Percentiles rank a stretch among this genome's conserved stretches.
phyloP scores from a whole-genome alignment of 2,888 invertebrate species.

The Amphiduros pacificus region DNA sequence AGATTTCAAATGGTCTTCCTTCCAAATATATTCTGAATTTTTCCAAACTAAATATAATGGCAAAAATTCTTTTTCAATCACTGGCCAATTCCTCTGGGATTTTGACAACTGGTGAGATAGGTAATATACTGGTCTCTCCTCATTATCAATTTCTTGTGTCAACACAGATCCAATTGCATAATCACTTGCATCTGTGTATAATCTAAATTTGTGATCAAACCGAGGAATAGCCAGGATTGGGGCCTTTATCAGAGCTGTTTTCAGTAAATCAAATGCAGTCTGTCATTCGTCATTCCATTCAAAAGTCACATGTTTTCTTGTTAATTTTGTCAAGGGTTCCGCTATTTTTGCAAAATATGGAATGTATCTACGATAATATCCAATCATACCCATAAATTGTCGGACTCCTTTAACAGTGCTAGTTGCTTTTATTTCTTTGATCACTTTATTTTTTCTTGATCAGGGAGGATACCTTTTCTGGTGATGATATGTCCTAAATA shows the following conservation, averaged over 20 bases:
- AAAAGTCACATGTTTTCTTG: constrained; percentile 1
- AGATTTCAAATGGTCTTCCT: neutral
- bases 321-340: neutral
- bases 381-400: neutral
- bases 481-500: neutral
- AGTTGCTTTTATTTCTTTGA: neutral
- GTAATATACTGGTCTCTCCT: neutral
- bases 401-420: neutral
- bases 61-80: neutral
- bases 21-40: neutral
- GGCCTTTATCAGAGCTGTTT: neutral
- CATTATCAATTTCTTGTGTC: neutral
- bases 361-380: neutral
- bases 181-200: neutral
- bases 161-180: neutral
- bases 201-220: neutral
- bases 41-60: neutral
- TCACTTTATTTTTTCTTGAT: neutral
- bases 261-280: constrained; percentile 1
- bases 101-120: neutral
- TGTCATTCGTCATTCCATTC: neutral
- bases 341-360: constrained; percentile 1
- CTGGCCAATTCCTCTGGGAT: neutral
- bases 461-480: neutral
- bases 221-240: constrained; percentile 6